Conservation (phyloP, 2,113 vertebrate genomes). For the Sarotherodon lohbergeri region DNA sequence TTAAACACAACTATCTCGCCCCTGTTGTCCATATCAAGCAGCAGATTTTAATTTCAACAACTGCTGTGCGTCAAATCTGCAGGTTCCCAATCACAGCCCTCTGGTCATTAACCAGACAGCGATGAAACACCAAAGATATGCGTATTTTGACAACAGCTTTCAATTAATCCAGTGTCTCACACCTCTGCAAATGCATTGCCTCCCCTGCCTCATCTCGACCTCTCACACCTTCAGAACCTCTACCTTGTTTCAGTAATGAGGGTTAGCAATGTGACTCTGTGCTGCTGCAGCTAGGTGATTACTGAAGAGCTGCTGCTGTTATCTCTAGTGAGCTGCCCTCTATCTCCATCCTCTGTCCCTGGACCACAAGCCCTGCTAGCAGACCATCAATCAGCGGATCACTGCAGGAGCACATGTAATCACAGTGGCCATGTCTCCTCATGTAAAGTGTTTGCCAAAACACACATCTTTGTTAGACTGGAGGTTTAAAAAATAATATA, state of each 20-base stretch:
- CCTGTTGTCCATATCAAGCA: background rate
- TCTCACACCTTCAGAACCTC: conserved; percentile 11
- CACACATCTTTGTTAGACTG: background rate
- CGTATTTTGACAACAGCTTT: background rate
- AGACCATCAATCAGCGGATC: conserved; percentile 54
- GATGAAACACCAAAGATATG: background rate
- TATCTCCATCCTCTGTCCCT: conserved; percentile 30
- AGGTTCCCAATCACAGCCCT: background rate
- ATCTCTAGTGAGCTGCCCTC: conserved; percentile 49
- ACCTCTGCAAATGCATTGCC: conserved; percentile 16
- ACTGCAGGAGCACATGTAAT: conserved; percentile 40
- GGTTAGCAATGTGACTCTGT: conserved; percentile 25
- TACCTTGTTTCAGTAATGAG: conserved; percentile 45
- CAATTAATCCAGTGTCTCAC: background rate
- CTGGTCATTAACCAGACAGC: background rate
- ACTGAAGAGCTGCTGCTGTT: conserved; percentile 15
- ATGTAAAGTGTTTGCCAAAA: background rate
- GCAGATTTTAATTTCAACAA: background rate
- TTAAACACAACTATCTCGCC: background rate
- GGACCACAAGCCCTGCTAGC: conserved; percentile 24
- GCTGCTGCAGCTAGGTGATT: conserved; percentile 30
- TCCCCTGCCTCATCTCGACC: background rate
- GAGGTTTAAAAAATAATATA: background rate
- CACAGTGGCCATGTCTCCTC: background rate
- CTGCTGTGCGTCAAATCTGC: background rate